Evolutionary conservation across 2,113 vertebrate genomes (phyloP).

Genomic region (Potamarius usumacintae): DNA sequence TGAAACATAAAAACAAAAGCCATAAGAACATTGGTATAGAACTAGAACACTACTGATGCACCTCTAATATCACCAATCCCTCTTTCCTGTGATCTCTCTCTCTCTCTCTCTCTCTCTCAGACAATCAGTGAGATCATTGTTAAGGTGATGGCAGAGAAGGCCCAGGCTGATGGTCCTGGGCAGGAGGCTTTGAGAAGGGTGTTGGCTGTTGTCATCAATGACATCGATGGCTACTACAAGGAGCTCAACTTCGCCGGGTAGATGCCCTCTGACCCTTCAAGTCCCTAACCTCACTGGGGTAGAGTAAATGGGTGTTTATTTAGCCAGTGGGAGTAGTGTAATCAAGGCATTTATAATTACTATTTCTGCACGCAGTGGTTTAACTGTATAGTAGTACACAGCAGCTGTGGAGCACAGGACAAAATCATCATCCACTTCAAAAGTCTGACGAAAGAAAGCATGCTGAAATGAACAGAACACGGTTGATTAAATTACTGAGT

Average conservation of each 20-base stretch:
- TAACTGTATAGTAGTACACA: background rate
- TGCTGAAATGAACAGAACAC: background rate
- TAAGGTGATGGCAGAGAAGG: constrained; percentile 69
- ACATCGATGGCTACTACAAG: constrained; percentile 68
- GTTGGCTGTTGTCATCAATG: constrained; percentile 59
- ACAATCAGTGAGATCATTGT: constrained; percentile 64
- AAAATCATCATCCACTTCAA: constrained; percentile 6
- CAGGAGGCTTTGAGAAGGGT: constrained; percentile 64
- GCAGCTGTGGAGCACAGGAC: background rate
- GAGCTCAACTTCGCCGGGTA: constrained; percentile 65
- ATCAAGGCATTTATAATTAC: constrained; percentile 26
- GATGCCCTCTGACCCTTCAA: constrained; percentile 2
- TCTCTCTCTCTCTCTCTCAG: constrained; percentile 51
- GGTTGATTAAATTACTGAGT: background rate
- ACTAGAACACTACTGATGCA: background rate
- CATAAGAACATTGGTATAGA: too few species aligned
- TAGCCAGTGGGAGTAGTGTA: constrained; percentile 29
- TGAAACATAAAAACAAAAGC: too few species aligned
- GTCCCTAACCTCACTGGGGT: background rate
- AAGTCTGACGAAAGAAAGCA: background rate
- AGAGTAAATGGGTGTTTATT: background rate
- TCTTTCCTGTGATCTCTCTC: background rate
- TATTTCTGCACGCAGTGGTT: constrained; percentile 7
- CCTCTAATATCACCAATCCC: background rate
- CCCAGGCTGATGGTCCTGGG: constrained; percentile 56